A percentile compares a stretch with the other conserved stretches of the same genome.
These are phyloP conservation scores for Chalcis sispes DNA, from an alignment of 2,888 invertebrate genomes.

Conservation along the genomic window DNA sequence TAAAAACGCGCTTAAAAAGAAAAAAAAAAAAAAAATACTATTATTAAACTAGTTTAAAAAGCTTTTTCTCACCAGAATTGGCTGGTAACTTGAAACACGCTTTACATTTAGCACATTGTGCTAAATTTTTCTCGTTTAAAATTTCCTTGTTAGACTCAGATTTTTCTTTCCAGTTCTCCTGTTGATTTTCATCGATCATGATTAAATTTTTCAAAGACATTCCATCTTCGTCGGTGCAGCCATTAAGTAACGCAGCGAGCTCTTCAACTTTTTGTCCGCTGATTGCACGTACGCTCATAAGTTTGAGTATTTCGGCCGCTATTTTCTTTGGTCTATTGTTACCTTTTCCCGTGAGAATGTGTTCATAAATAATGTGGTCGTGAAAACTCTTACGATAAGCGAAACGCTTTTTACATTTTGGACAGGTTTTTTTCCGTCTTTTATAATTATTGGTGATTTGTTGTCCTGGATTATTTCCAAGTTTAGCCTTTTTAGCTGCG, in stretches of 20 bases:
- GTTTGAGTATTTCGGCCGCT: slow-evolving; percentile 18
- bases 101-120: slow-evolving; percentile 45
- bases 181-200: slow-evolving; percentile 4
- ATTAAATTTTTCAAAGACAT: slow-evolving; percentile 4
- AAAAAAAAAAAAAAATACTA: not conserved
- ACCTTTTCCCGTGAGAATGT: slow-evolving; percentile 30
- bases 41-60: not conserved
- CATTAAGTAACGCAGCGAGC: slow-evolving; percentile 12
- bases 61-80: slow-evolving; percentile 11
- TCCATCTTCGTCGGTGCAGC: slow-evolving; percentile 29
- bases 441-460: not conserved
- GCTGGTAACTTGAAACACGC: slow-evolving; percentile 3
- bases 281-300: slow-evolving; percentile 5
- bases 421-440: slow-evolving; percentile 30
- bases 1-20: too few species aligned
- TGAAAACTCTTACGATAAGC: slow-evolving; percentile 40
- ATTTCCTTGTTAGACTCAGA: not conserved
- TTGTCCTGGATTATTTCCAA: not conserved
- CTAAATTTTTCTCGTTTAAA: not conserved
- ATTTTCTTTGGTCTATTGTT: slow-evolving; percentile 30
- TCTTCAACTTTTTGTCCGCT: slow-evolving; percentile 22
- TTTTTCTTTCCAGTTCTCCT: slow-evolving; percentile 24
- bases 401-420: slow-evolving; percentile 46
- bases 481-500: slow-evolving; percentile 16
- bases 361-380: slow-evolving; percentile 48